Percentiles rank a stretch among this genome's conserved stretches.
Evolutionary conservation across 2,888 invertebrate species (phyloP).

Genomic region (Epirrita christyi): DNA sequence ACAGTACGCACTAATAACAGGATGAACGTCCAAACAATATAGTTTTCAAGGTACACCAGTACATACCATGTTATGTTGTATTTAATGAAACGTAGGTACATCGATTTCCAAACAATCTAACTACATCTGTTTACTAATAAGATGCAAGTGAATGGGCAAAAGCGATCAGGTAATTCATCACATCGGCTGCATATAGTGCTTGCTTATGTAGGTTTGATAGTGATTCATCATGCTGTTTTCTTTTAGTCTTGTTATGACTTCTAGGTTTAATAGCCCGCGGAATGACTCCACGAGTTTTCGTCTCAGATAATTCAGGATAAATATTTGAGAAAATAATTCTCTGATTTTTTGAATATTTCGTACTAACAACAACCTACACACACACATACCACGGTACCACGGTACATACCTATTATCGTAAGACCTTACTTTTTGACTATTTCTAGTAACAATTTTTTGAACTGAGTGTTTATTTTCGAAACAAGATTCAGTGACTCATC

Average conservation of each 20-base stretch:
- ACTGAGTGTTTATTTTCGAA: too few species aligned
- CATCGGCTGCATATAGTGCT: neutral
- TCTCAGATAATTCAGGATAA: too few species aligned
- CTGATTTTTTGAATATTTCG: neutral
- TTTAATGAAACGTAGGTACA: too few species aligned
- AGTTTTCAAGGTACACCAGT: constrained; percentile 12
- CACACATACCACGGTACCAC: too few species aligned
- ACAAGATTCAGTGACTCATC: too few species aligned
- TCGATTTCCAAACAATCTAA: neutral
- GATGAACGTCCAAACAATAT: constrained; percentile 6
- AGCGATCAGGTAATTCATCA: constrained; percentile 14
- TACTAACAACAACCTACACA: too few species aligned
- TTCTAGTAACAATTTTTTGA: too few species aligned
- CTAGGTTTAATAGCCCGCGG: constrained; percentile 11
- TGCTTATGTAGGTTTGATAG: neutral
- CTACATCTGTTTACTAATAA: constrained; percentile 7
- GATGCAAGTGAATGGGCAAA: neutral
- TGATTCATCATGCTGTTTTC: constrained; percentile 23
- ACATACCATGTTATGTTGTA: neutral
- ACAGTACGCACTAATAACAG: neutral
- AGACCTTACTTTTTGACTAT: too few species aligned
- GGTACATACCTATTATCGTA: too few species aligned
- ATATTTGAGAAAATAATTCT: neutral
- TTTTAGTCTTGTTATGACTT: neutral
- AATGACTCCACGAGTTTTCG: neutral